Conservation (phyloP, 2,888 invertebrate genomes). For the Dione vanillae region DNA sequence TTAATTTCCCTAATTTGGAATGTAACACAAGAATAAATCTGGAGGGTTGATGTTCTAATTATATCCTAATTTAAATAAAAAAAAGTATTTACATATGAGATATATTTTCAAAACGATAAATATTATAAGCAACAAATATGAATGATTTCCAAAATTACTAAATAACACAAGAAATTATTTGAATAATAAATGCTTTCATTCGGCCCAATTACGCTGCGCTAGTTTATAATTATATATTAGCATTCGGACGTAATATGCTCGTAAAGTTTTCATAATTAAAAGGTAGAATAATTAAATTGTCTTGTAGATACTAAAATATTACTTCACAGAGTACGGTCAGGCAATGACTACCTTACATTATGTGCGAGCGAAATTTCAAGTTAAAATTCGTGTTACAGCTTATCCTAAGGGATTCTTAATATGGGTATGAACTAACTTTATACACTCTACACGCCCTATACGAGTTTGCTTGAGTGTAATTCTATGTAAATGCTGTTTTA, state of each 20-base stretch:
- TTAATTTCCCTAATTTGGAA: no score
- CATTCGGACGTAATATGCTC: not conserved
- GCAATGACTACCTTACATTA: not conserved
- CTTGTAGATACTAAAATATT: constrained; percentile 9
- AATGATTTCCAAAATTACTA: no score
- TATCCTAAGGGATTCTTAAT: constrained; percentile 19
- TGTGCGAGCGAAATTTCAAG: constrained; percentile 17
- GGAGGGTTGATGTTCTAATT: no score
- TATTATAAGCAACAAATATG: no score
- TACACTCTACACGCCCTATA: constrained; percentile 2
- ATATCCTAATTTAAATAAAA: no score
- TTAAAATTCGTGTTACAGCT: constrained; percentile 14
- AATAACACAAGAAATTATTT: no score
- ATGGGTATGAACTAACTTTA: constrained; percentile 5
- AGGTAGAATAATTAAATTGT: not conserved
- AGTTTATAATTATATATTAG: no score
- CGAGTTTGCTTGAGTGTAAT: constrained; percentile 19
- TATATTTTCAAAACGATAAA: no score
- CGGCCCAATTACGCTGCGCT: no score
- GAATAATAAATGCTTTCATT: no score
- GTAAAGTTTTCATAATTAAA: constrained; percentile 15
- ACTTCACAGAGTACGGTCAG: not conserved
- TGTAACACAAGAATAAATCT: no score
- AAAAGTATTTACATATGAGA: no score
- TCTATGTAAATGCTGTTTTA: constrained; percentile 17